Evolutionary conservation across 1,140 invertebrate species (phyloP), one percentile per base, ranked within the genome.

Genomic region (Steinernema feltiae): DNA sequence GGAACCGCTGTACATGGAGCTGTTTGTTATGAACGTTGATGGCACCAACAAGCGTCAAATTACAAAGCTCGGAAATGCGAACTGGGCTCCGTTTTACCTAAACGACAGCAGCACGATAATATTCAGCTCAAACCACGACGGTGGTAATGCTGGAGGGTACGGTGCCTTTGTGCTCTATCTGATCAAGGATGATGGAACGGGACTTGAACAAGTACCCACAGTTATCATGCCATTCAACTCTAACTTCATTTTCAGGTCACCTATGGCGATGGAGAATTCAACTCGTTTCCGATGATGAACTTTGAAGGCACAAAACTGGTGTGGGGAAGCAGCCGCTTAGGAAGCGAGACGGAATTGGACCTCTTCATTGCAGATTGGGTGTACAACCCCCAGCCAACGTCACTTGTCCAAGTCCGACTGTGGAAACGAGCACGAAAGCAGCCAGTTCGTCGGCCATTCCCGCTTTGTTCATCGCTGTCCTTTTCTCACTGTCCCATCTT

Each of bases 51-150:
- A 72, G 48, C 30, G 35, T 30, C 81, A 82, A 53, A 77, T 82
- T 46, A 82, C 82, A 27, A 70, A 78, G 21, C 48, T 82, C 1
- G 75, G 75, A 35, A 75, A 71, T 32, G 79, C 82, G 7, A 83
- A 75, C 69, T 82, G 82, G 82, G 82, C 82, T 12, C 82, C 82
- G 0, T 82, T 79, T 70, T 83, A 80, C 76, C 70, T 81, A 1
- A 75, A 75, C 30, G 82, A 82, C 46, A 82, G 82, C 70, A 82
- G 81, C 31, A 41, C 81, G 48, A 70, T 81, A 18, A 81, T 81
- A 32, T 81, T 82, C 69, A 74, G 72, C 41, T 78, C 78, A n/a
- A 77, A 82, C 72, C 74, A 74, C 63, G 48, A 81, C 24, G 72
- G 35, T 7, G 73, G 41, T 7, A n/a, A 76, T 1, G 78, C 48